Conservation (phyloP, 2,113 vertebrate genomes). For the Uria lomvia region DNA sequence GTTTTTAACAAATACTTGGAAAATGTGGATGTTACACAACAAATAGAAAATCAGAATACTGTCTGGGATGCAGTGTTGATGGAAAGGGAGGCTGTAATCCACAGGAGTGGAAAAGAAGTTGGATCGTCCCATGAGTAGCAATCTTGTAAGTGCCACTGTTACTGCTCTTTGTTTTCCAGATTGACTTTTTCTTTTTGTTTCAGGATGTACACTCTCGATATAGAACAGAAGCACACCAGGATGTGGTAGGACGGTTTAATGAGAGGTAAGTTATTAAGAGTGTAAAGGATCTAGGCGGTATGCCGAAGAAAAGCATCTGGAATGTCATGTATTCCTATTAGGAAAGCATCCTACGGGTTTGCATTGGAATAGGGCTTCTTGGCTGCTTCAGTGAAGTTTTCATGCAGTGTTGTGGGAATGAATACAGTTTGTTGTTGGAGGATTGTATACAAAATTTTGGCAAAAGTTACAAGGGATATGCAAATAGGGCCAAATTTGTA, state of each 20-base stretch:
- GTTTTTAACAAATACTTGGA: background rate
- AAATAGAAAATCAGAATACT: background rate
- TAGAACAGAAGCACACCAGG: slow-evolving; percentile 94
- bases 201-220: slow-evolving; percentile 97
- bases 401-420: background rate
- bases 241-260: slow-evolving; percentile 94
- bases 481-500: background rate
- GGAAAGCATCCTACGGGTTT: background rate
- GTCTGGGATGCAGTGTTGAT: background rate
- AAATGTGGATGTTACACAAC: background rate
- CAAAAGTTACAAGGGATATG: background rate
- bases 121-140: background rate
- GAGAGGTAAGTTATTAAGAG: slow-evolving; percentile 79
- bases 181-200: background rate
- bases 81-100: background rate
- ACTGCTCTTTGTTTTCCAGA: background rate
- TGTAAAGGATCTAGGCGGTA: background rate
- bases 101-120: background rate
- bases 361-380: background rate
- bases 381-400: background rate
- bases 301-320: background rate
- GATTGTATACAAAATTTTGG: background rate
- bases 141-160: too few species aligned
- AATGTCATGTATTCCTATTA: rapidly evolving
- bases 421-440: background rate